These are phyloP conservation scores for Tenthredo mesomela DNA, from an alignment of 2,888 invertebrate genomes.

Conservation along the genomic window DNA sequence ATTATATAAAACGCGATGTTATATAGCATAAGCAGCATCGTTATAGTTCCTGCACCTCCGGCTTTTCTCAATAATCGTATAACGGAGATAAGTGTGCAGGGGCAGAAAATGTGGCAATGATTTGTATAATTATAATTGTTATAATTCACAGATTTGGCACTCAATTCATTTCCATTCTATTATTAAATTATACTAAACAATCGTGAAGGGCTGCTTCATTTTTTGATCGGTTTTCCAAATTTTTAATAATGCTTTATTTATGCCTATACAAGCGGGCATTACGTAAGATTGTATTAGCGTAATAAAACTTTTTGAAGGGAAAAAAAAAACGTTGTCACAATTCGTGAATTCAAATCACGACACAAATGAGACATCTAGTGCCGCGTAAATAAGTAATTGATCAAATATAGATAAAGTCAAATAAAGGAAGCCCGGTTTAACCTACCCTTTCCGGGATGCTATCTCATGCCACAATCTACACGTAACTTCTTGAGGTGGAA, in stretches of 20 bases:
- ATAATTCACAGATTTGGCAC: background rate
- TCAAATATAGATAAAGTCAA: background rate
- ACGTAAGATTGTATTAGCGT: background rate
- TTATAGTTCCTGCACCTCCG: background rate
- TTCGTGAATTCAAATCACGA: background rate
- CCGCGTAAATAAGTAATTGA: background rate
- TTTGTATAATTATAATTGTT: background rate
- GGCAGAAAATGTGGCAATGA: background rate
- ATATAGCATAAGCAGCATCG: background rate
- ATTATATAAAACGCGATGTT: background rate
- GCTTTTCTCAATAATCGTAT: background rate
- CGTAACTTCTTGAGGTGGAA: background rate
- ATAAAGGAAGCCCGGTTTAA: background rate
- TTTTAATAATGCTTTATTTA: background rate
- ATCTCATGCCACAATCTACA: slow-evolving; percentile 18
- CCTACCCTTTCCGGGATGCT: background rate
- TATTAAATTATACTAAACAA: background rate
- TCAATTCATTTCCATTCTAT: background rate
- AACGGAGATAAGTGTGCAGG: background rate
- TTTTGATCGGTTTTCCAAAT: background rate
- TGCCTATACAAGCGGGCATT: background rate
- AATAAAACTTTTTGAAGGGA: background rate
- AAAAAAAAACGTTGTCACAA: background rate
- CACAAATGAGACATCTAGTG: background rate
- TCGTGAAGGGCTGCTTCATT: background rate